phyloP scores from a whole-genome alignment of 2,797 vertebrate species.

The Sylvia borin region DNA sequence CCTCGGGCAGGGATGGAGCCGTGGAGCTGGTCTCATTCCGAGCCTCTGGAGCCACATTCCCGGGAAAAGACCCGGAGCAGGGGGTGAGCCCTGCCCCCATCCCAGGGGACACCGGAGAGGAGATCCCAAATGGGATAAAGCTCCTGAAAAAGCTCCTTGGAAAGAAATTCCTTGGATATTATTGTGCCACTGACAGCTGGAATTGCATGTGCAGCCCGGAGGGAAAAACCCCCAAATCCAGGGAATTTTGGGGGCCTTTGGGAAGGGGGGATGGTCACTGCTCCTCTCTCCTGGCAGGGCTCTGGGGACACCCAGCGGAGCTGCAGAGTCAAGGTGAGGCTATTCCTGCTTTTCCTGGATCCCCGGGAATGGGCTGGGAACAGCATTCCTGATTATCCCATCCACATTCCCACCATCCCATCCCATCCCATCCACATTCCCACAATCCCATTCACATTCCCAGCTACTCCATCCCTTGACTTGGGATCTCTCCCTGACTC shows the following conservation, averaged over 20 bases:
- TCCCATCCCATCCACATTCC: not conserved
- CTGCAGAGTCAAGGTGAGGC: constrained; percentile 85
- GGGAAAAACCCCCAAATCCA: too few relatives aligned
- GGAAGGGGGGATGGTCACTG: not conserved
- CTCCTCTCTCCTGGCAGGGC: constrained; percentile 53
- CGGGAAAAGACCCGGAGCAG: not conserved
- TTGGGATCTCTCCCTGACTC: too few relatives aligned
- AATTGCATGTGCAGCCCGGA: too few relatives aligned
- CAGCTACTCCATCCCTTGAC: too few relatives aligned
- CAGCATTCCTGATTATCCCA: too few relatives aligned
- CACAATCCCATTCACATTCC: too few relatives aligned
- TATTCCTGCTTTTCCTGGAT: fast-evolving
- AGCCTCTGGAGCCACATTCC: not conserved
- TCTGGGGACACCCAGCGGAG: constrained; percentile 73
- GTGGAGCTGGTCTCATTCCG: constrained; percentile 81
- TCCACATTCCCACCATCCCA: not conserved
- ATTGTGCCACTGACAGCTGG: too few relatives aligned
- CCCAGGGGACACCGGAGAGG: not conserved
- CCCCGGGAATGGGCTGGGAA: not conserved
- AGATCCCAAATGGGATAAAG: too few relatives aligned
- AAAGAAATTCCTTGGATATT: too few relatives aligned
- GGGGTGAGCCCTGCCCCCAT: not conserved
- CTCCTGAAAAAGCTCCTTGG: too few relatives aligned
- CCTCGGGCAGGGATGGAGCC: constrained; percentile 62
- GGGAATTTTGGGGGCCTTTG: too few relatives aligned